phyloP scores from a whole-genome alignment of 37 sponge, comb jelly and placozoan species.

The Halichondria panicea region DNA sequence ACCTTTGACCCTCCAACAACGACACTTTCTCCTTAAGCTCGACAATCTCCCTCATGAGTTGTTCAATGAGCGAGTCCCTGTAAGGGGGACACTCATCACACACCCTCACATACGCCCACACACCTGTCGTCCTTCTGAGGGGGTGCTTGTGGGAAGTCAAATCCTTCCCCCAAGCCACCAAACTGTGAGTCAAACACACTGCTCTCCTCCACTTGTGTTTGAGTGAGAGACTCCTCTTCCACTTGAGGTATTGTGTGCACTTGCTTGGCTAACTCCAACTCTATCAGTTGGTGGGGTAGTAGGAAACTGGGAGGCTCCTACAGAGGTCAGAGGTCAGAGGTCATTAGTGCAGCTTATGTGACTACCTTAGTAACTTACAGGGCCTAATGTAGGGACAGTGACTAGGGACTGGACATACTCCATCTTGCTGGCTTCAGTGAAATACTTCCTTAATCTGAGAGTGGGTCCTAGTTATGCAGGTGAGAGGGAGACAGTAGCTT shows the following conservation, averaged over 20 bases:
- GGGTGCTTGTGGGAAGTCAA: neutral
- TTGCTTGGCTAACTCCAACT: slow-evolving; percentile 25
- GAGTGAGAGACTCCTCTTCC: slow-evolving; percentile 6
- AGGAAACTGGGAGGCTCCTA: slow-evolving; percentile 73
- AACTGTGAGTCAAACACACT: neutral
- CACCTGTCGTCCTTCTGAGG: neutral
- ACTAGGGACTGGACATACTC: slow-evolving; percentile 76
- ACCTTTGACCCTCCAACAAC: slow-evolving; percentile 52
- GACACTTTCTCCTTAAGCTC: slow-evolving; percentile 75
- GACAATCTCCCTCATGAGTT: slow-evolving; percentile 88
- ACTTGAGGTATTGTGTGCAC: neutral
- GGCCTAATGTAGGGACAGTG: slow-evolving; percentile 64
- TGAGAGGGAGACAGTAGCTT: slow-evolving; percentile 20
- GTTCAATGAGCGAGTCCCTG: slow-evolving; percentile 84
- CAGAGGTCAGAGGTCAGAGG: neutral
- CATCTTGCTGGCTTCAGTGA: slow-evolving; percentile 69
- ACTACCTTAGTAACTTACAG: slow-evolving; percentile 28
- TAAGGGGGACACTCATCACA: neutral
- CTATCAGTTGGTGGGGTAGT: slow-evolving; percentile 40
- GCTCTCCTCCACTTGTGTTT: neutral
- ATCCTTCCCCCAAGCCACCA: slow-evolving; percentile 1
- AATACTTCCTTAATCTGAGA: slow-evolving; percentile 78
- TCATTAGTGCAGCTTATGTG: neutral
- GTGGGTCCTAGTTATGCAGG: neutral
- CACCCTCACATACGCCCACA: neutral